Conservation (phyloP, 64 coral and sea anemone genomes). For the Hydrozoanthus tunicans region DNA sequence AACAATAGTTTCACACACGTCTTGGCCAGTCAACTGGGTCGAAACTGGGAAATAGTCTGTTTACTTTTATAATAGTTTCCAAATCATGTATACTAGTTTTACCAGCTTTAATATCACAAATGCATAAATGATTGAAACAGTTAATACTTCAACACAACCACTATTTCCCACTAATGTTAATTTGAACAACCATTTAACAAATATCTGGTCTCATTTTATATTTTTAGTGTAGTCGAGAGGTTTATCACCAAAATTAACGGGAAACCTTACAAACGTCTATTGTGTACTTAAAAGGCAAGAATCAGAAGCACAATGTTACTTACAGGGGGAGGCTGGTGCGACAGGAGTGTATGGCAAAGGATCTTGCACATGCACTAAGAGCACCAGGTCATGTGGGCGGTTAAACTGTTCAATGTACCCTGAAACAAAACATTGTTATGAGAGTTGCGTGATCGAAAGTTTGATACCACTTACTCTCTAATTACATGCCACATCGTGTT, state of each 20-base stretch:
- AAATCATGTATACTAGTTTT: no score
- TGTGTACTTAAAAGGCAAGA: neutral
- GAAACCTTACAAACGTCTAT: neutral
- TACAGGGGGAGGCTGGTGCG: neutral
- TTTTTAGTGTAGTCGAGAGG: neutral
- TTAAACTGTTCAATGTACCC: slow-evolving; percentile 18
- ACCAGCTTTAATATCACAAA: no score
- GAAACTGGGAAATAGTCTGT: no score
- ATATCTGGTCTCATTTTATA: no score
- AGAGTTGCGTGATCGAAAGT: neutral
- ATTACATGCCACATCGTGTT: no score
- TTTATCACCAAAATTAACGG: neutral
- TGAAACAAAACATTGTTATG: neutral
- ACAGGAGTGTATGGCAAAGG: slow-evolving; percentile 10
- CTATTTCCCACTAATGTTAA: no score
- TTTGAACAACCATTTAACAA: no score
- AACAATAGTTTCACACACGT: neutral
- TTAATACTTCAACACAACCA: no score
- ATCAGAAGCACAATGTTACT: neutral
- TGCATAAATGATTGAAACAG: no score
- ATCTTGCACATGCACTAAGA: slow-evolving; percentile 11
- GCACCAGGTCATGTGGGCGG: slow-evolving; percentile 3
- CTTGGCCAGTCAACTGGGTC: neutral
- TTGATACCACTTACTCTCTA: no score
- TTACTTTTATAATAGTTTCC: no score